Percentiles rank a stretch among this genome's conserved stretches.
These are phyloP conservation scores for Pyrgus malvae DNA, from an alignment of 2,888 invertebrate species.

Conservation along the genomic window DNA sequence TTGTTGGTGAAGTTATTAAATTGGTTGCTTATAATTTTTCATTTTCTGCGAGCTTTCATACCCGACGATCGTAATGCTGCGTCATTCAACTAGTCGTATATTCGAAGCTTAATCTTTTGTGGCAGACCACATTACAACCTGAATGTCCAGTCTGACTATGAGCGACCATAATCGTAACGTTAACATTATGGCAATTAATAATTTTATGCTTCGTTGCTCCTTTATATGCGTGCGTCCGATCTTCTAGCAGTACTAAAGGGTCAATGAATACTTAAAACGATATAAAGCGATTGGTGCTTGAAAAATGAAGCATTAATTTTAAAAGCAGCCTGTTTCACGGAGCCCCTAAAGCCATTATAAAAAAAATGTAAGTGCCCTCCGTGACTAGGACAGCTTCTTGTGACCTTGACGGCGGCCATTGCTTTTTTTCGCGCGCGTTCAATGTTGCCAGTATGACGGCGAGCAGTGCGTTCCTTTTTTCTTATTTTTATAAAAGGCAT, in stretches of 20 bases:
- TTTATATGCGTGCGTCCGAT: conserved; percentile 34
- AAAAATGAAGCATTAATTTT: conserved; percentile 43
- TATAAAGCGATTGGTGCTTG: conserved; percentile 33
- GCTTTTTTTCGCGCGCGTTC: conserved; percentile 74
- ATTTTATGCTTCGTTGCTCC: conserved; percentile 40
- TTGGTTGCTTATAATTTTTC: conserved; percentile 27
- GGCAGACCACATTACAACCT: conserved; percentile 39
- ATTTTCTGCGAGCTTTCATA: conserved; percentile 24
- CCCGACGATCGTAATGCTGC: conserved; percentile 9
- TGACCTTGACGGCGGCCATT: conserved; percentile 77
- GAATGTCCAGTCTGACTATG: conserved; percentile 40
- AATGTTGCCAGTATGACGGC: conserved; percentile 75
- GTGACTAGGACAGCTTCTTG: conserved; percentile 79
- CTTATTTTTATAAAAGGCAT: conserved; percentile 60
- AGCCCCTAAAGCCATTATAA: conserved; percentile 58
- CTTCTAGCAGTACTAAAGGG: conserved; percentile 28
- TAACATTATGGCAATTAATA: conserved; percentile 38
- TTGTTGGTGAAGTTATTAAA: conserved; percentile 7
- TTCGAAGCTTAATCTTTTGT: conserved; percentile 24
- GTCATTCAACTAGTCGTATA: conserved; percentile 20
- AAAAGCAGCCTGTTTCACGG: conserved; percentile 49
- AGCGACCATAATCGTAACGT: conserved; percentile 33
- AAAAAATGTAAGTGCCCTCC: conserved; percentile 77
- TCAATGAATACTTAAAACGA: conserved; percentile 36
- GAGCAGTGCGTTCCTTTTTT: conserved; percentile 62